A percentile compares a stretch with the other conserved stretches of the same genome.
Conservation (phyloP, 92 coral and sea anemone genomes). For the Epizoanthus ramosus region DNA sequence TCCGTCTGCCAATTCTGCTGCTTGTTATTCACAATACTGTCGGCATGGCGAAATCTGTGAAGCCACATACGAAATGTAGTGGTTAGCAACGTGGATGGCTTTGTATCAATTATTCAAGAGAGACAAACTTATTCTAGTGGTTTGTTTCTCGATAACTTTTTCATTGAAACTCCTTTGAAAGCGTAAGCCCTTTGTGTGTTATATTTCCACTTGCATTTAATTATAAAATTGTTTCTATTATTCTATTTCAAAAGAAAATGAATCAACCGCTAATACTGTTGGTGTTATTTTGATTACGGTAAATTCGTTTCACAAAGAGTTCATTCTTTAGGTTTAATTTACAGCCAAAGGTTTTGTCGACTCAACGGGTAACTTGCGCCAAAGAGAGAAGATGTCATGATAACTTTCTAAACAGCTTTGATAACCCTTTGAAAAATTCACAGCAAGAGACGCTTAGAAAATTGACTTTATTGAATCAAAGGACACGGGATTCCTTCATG, state of each 20-base stretch:
- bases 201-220: constrained; percentile 64
- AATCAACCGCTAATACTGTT: constrained; percentile 68
- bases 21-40: constrained; percentile 4
- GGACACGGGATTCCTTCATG: constrained; percentile 7
- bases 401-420: constrained; percentile 6
- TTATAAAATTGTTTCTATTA: constrained; percentile 81
- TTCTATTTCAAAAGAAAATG: constrained; percentile 72
- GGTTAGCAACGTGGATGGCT: constrained; percentile 11
- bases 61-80: constrained; percentile 20
- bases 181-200: constrained; percentile 46
- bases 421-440: constrained; percentile 15
- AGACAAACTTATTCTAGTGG: constrained; percentile 40
- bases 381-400: background rate
- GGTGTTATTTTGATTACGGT: constrained; percentile 79
- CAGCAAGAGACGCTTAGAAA: constrained; percentile 28
- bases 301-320: constrained; percentile 63
- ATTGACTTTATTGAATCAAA: constrained; percentile 21
- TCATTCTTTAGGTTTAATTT: constrained; percentile 74
- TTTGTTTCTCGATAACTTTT: constrained; percentile 48
- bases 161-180: constrained; percentile 26
- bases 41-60: constrained; percentile 30
- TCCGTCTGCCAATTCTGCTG: background rate
- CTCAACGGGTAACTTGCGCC: constrained; percentile 6
- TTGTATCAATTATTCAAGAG: constrained; percentile 30
- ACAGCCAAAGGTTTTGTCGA: constrained; percentile 45